Evolutionary conservation across 2,888 invertebrate genomes (phyloP).

Genomic region (Podotricha telesiphe): DNA sequence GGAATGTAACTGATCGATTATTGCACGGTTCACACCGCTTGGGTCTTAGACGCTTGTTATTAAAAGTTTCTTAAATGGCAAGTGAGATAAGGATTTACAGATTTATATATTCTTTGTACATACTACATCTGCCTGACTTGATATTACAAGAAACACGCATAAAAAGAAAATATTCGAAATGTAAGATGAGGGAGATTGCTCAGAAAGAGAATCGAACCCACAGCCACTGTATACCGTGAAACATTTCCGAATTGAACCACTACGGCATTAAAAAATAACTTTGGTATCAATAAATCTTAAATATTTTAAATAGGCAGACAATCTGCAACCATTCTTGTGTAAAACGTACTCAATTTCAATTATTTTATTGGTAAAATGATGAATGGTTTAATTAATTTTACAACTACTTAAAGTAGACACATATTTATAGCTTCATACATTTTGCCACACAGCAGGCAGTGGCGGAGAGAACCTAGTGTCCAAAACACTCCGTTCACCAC

Average conservation of each 20-base stretch:
- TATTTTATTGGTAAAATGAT: neutral
- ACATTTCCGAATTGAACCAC: neutral
- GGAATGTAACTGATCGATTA: neutral
- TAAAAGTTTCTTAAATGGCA: neutral
- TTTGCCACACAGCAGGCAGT: no score
- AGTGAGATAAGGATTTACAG: no score
- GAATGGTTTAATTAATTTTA: neutral
- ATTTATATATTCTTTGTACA: no score
- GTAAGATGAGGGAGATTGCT: no score
- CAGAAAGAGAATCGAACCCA: neutral
- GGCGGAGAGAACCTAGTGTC: no score
- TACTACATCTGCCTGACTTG: no score
- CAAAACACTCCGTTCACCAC: no score
- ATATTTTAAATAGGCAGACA: no score
- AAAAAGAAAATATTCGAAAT: neutral
- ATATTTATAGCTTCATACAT: neutral
- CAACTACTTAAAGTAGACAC: neutral
- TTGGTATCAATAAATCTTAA: no score
- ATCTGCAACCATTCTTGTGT: neutral
- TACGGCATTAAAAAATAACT: neutral
- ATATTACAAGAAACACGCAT: no score
- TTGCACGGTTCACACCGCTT: neutral
- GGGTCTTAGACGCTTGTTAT: neutral
- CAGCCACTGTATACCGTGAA: neutral
- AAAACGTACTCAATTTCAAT: neutral